Evolutionary conservation across 2,797 vertebrate genomes (phyloP), one percentile per base, ranked within the genome.

Genomic region (Falco novaeseelandiae): DNA sequence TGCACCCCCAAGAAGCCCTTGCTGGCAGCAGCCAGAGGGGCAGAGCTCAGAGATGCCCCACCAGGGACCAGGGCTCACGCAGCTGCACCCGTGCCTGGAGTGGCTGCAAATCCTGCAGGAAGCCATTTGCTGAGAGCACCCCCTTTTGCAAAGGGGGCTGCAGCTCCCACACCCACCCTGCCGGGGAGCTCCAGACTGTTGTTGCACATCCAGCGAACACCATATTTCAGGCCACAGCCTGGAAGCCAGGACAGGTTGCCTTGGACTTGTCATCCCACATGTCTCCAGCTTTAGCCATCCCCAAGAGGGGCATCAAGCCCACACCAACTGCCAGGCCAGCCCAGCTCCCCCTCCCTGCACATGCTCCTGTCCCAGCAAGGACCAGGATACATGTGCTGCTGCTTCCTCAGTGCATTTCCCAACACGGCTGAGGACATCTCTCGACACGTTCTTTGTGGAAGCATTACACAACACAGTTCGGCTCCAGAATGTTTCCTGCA

Each of bases 61-160:
- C 8, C 7, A 3, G 40, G n/a, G 23, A 38, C 8, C 14, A n/a
- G 63, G 15, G 52, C 12, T 42, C 46, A 17, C 1, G 0, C 32
- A 32, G 58, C 59, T 52, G 55, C n/a, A 10, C 9, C n/a, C 22
- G 2, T 5, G 7, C 10, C 67, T 12, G 7, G 36, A 17, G 54
- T 3, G 6, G 8, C 32, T 12, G 25, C 49, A 46, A 14, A 62
- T 5, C 16, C 34, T 32, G 30, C 46, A 30, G 21, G 34, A 36
- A 55, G 15, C 6, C 29, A 20, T 12, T 3, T 38, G 36, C 59
- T 29, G 10, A 42, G 11, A 1, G 10, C 46, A 22, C 1, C 57
- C 25, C 15, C 25, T 25, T n/a, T 7, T 7, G 29, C 27, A 25
- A 10, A 65, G n/a, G 38, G 32, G 7, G 7, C 21, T 5, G 15